phyloP scores from a whole-genome alignment of 2,888 invertebrate genomes.

The Lasioglossum leucozonium region DNA sequence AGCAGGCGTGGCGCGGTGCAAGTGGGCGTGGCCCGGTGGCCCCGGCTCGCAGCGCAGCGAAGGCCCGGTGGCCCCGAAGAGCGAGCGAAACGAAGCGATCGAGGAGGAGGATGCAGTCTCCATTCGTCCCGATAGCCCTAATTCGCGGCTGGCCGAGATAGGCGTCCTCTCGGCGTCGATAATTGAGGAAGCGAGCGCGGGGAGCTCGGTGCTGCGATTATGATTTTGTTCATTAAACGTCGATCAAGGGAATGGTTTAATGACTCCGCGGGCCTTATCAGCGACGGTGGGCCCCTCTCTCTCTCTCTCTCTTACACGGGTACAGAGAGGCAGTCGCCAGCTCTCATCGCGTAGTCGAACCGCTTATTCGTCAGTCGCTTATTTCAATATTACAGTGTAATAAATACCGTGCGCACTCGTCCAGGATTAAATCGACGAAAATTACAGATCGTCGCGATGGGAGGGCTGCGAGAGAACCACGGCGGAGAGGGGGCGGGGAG shows the following conservation, averaged over 20 bases:
- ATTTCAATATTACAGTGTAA: conserved; percentile 63
- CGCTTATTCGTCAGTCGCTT: conserved; percentile 57
- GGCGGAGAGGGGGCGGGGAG: no score
- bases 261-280: conserved; percentile 60
- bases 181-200: conserved; percentile 53
- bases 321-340: not conserved
- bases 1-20: not conserved
- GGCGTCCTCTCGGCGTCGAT: conserved; percentile 47
- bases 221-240: conserved; percentile 62
- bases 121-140: conserved; percentile 30
- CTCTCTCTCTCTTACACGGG: not conserved
- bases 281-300: conserved; percentile 4
- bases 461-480: not conserved
- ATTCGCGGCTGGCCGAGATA: conserved; percentile 44
- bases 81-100: not conserved
- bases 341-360: conserved; percentile 19
- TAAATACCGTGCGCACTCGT: conserved; percentile 57
- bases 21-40: not conserved
- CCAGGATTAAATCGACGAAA: conserved; percentile 66
- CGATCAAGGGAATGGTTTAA: conserved; percentile 62
- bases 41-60: no score
- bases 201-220: conserved; percentile 60
- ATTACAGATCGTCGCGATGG: conserved; percentile 56
- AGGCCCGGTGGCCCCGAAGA: not conserved
- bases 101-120: not conserved